Conservation (phyloP, 37 sponge, comb jelly and placozoan genomes). For the Amphimedon queenslandica region DNA sequence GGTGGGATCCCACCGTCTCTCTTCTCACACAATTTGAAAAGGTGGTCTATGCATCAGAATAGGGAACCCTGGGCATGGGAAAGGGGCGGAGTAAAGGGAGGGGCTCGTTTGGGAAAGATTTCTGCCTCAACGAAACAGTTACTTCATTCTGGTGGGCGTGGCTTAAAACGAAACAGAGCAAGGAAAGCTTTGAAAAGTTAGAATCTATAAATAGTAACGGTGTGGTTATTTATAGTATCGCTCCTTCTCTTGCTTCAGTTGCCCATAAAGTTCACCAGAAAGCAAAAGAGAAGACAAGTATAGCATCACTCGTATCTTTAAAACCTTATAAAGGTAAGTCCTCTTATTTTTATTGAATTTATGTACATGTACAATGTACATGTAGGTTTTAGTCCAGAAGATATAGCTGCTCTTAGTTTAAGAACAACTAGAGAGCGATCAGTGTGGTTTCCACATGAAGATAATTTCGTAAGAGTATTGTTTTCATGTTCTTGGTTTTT, state of each 20-base stretch:
- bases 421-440: slow-evolving; percentile 9
- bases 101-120: neutral
- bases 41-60: slow-evolving; percentile 23
- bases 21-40: slow-evolving; percentile 48
- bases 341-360: neutral
- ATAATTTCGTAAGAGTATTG: slow-evolving; percentile 23
- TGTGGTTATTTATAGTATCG: neutral
- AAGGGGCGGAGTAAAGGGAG: neutral
- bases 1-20: slow-evolving; percentile 52
- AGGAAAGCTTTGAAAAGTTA: slow-evolving; percentile 1
- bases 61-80: neutral
- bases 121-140: neutral
- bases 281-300: neutral
- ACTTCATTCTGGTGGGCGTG: slow-evolving; percentile 18
- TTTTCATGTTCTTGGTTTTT: neutral
- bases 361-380: neutral
- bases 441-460: slow-evolving; percentile 21
- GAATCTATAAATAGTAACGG: neutral
- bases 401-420: neutral
- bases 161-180: neutral
- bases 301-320: neutral
- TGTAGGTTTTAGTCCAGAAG: neutral
- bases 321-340: neutral
- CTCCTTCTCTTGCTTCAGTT: neutral
- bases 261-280: neutral